Evolutionary conservation across 2,888 invertebrate species (phyloP).

Genomic region (Gryllus longicercus): DNA sequence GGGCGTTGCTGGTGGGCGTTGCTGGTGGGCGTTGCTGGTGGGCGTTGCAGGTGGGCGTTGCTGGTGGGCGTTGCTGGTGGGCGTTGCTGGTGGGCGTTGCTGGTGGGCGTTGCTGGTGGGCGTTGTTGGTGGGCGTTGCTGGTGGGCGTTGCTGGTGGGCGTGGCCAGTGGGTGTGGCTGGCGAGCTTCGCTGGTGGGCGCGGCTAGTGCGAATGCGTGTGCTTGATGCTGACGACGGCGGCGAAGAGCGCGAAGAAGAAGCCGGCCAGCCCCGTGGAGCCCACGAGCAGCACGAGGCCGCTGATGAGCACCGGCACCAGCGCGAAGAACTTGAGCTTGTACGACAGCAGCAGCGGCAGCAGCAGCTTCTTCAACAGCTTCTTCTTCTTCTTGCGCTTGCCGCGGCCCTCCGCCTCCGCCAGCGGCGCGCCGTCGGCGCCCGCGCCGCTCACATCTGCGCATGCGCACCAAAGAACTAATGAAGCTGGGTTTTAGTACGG

Average conservation of each 20-base stretch:
- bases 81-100: no score
- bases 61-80: no score
- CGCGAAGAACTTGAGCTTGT: conserved; percentile 78
- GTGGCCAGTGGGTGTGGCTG: no score
- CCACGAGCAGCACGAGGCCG: conserved; percentile 65
- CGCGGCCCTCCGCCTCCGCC: not conserved
- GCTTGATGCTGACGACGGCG: conserved; percentile 67
- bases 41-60: no score
- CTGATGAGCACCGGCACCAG: conserved; percentile 73
- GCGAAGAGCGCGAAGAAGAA: conserved; percentile 86
- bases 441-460: no score
- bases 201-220: not conserved
- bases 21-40: no score
- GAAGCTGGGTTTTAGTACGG: not conserved
- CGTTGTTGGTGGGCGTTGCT: no score
- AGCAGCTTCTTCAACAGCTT: conserved; percentile 43
- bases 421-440: not conserved
- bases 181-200: no score
- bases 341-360: conserved; percentile 72
- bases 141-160: no score
- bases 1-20: no score
- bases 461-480: not conserved
- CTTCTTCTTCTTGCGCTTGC: conserved; percentile 26
- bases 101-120: no score
- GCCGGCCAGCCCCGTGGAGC: conserved; percentile 76